phyloP scores from a whole-genome alignment of 2,797 vertebrate genomes.

The Gadopsis bispinosus region DNA sequence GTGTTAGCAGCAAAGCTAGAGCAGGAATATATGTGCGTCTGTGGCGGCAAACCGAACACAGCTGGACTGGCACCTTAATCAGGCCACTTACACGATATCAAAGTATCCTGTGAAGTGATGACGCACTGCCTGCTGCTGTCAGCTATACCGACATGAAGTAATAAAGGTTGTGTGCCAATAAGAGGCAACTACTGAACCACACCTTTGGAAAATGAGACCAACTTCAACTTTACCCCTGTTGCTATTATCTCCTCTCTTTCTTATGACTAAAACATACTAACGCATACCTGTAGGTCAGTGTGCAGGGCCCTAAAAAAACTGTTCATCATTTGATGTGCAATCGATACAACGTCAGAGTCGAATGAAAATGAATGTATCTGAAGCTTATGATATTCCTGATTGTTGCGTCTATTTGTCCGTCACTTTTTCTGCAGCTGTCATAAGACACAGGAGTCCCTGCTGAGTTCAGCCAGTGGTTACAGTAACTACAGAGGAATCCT shows the following conservation, averaged over 20 bases:
- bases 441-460: slow-evolving; percentile 88
- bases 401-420: neutral
- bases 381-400: neutral
- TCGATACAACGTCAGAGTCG: neutral
- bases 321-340: neutral
- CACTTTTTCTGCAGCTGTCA: slow-evolving; percentile 84
- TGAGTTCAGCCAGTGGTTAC: slow-evolving; percentile 91
- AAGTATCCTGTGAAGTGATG: neutral
- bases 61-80: neutral
- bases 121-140: neutral
- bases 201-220: neutral
- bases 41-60: neutral
- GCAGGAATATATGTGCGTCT: neutral
- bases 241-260: neutral
- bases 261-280: neutral
- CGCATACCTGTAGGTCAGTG: neutral
- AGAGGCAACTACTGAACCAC: neutral
- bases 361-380: neutral
- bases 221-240: neutral
- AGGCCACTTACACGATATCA: neutral
- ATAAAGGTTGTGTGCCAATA: neutral
- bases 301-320: neutral
- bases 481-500: slow-evolving; percentile 93
- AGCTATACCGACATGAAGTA: neutral
- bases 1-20: neutral